Evolutionary conservation across 2,888 invertebrate genomes (phyloP).

Genomic region (Zonitis immaculata): DNA sequence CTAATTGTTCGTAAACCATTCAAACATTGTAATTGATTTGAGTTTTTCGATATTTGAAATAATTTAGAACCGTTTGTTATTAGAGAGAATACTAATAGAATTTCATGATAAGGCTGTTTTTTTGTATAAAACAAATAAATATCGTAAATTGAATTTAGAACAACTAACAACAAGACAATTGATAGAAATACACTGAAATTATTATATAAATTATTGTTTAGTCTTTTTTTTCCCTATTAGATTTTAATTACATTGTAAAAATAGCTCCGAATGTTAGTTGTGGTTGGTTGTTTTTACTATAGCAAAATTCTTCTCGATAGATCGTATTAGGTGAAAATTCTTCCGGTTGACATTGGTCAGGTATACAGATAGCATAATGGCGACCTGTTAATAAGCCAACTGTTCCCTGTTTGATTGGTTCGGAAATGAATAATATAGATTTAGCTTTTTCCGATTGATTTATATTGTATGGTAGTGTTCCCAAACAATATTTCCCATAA

Average conservation of each 20-base stretch:
- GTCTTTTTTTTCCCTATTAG: too few relatives aligned
- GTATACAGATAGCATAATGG: background rate
- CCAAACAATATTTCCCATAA: background rate
- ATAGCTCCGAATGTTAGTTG: background rate
- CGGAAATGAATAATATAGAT: background rate
- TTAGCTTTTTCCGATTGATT: background rate
- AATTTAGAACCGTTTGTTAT: slow-evolving; percentile 15
- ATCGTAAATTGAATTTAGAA: background rate
- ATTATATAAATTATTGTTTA: background rate
- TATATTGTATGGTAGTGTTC: background rate
- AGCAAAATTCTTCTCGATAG: background rate
- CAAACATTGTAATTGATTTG: slow-evolving; percentile 40
- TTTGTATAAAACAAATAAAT: background rate
- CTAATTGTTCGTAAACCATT: slow-evolving; percentile 48
- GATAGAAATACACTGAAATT: slow-evolving; percentile 5
- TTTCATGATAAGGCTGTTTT: background rate
- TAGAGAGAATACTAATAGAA: slow-evolving; percentile 12
- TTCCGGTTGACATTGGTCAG: background rate
- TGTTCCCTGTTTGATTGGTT: background rate
- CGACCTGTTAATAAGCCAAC: background rate
- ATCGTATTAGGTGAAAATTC: background rate
- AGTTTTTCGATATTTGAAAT: slow-evolving; percentile 3
- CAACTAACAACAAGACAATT: background rate
- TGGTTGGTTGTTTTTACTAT: background rate
- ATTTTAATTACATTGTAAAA: background rate